Evolutionary conservation across 2,797 vertebrate genomes (phyloP).

Genomic region (Aotus griseimembra): DNA sequence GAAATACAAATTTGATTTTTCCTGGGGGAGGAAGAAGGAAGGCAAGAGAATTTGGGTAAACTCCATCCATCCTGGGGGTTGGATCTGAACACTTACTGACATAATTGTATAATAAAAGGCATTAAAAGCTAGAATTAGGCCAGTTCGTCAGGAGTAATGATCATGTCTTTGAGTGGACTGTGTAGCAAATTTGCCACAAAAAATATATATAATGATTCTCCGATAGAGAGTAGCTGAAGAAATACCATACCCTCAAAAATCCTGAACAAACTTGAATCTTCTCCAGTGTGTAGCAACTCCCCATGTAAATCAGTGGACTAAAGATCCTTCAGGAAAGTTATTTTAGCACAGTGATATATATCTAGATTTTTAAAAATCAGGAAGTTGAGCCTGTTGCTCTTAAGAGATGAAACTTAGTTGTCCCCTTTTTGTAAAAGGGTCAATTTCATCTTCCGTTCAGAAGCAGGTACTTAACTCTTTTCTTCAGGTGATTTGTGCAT

Average conservation of each 20-base stretch:
- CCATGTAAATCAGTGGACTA: constrained; percentile 54
- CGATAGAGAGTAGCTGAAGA: constrained; percentile 47
- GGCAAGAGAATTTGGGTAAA: constrained; percentile 81
- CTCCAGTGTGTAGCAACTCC: constrained; percentile 67
- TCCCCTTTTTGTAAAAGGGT: constrained; percentile 78
- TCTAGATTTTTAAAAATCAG: constrained; percentile 64
- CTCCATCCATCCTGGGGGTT: constrained; percentile 79
- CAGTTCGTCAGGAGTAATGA: constrained; percentile 63
- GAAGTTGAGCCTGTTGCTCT: constrained; percentile 71
- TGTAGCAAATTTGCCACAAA: constrained; percentile 48
- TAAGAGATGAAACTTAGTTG: constrained; percentile 64
- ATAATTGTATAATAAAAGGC: constrained; percentile 54
- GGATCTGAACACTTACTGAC: constrained; percentile 72
- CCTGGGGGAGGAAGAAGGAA: constrained; percentile 78
- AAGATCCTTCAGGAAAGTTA: constrained; percentile 71
- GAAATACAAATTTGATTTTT: constrained; percentile 83
- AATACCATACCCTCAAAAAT: constrained; percentile 61
- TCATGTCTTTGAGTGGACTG: constrained; percentile 48
- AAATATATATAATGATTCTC: background rate
- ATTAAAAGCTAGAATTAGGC: constrained; percentile 59
- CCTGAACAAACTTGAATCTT: constrained; percentile 80
- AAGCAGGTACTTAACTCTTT: constrained; percentile 77
- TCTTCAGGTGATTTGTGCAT: constrained; percentile 61
- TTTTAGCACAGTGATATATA: constrained; percentile 65
- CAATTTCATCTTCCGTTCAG: constrained; percentile 65